Conservation (phyloP, 2,797 vertebrate species). For the Oceanodroma leucorhoa region DNA sequence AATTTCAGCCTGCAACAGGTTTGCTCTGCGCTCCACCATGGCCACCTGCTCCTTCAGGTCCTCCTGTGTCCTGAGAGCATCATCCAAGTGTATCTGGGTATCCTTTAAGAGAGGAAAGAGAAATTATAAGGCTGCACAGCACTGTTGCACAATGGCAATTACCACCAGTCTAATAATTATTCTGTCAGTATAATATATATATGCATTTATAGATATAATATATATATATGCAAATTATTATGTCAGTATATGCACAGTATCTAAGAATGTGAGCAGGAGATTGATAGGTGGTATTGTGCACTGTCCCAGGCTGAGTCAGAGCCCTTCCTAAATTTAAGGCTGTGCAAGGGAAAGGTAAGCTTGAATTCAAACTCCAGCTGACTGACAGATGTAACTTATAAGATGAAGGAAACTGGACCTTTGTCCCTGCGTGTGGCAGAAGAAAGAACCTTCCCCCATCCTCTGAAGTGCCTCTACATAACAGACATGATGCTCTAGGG, state of each 20-base stretch:
- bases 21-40: slow-evolving; percentile 78
- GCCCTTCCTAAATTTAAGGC: neutral
- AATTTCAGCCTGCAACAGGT: slow-evolving; percentile 74
- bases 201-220: neutral
- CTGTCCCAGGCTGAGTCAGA: neutral
- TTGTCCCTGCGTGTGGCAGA: neutral
- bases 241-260: too few relatives aligned
- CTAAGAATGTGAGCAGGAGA: neutral
- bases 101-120: neutral
- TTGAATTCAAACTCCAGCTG: neutral
- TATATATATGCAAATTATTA: neutral
- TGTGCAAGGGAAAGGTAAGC: neutral
- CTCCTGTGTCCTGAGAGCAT: slow-evolving; percentile 75
- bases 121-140: neutral
- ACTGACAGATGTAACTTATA: neutral
- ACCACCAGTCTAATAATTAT: too few relatives aligned
- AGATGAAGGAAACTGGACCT: neutral
- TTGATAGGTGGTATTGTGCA: accelerated
- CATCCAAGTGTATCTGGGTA: slow-evolving; percentile 77
- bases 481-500: neutral
- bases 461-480: neutral
- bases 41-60: slow-evolving; percentile 73
- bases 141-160: neutral
- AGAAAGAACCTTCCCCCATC: neutral
- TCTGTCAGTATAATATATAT: neutral